A percentile compares a stretch with the other conserved stretches of the same genome.
Conservation (phyloP, 1,140 invertebrate species). For the Danaus melanippus region DNA sequence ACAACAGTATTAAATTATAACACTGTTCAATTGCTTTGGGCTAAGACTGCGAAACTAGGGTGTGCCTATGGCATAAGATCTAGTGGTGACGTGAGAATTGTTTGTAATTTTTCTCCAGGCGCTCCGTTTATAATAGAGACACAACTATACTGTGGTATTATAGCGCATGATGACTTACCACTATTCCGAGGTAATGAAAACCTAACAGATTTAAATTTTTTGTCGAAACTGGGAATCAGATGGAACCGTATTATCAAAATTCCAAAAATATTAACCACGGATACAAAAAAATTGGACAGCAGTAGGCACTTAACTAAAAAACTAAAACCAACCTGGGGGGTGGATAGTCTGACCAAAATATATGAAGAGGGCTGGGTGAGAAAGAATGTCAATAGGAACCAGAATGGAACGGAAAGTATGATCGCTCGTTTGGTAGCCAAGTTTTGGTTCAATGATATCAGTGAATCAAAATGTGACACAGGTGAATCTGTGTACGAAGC, state of each 20-base stretch:
- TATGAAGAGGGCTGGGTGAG: slow-evolving; percentile 36
- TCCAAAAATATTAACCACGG: background rate
- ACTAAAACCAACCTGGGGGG: slow-evolving; percentile 21
- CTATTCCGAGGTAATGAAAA: slow-evolving; percentile 17
- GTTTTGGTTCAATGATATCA: slow-evolving; percentile 44
- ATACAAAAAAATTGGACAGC: background rate
- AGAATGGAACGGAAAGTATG: slow-evolving; percentile 42
- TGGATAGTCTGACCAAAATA: slow-evolving; percentile 35
- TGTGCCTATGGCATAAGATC: slow-evolving; percentile 42
- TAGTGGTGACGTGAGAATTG: slow-evolving; percentile 46
- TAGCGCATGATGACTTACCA: slow-evolving; percentile 27
- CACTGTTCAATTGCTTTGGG: slow-evolving; percentile 54
- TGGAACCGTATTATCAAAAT: slow-evolving; percentile 12
- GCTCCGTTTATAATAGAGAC: slow-evolving; percentile 45
- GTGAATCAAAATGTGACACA: slow-evolving; percentile 39
- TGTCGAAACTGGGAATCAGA: slow-evolving; percentile 29
- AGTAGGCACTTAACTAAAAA: slow-evolving; percentile 2
- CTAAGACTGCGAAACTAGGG: slow-evolving; percentile 51
- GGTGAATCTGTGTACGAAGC: slow-evolving; percentile 38
- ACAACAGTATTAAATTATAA: slow-evolving; percentile 34
- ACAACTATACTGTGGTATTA: slow-evolving; percentile 51
- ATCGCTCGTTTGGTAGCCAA: slow-evolving; percentile 46
- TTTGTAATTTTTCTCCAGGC: slow-evolving; percentile 58
- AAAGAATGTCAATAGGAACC: slow-evolving; percentile 18
- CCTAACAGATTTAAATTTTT: slow-evolving; percentile 23